Evolutionary conservation across 2,888 invertebrate genomes (phyloP), one percentile per base, ranked within the genome.

Genomic region (Melinaea menophilus): DNA sequence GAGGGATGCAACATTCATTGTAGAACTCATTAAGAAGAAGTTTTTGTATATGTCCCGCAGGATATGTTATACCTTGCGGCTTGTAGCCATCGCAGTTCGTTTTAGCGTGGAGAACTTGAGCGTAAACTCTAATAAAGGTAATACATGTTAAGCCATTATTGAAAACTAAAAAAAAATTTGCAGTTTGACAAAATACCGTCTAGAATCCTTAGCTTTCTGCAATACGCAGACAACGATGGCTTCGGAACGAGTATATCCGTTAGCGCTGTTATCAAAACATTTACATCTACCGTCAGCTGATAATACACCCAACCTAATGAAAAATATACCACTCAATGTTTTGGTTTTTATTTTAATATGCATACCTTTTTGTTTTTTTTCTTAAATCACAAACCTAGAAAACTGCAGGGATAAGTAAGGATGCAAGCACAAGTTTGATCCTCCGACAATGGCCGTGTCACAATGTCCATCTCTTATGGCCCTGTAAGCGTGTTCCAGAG

Each of bases 341-440:
- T 54, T n/a, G 22, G 35, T 22, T 22, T 48, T 22, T 22, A 22
- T 22, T 22, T 22, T 22, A 22, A 22, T 22, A 22, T 22, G 22
- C 22, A 22, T 22, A 22, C 1, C 22, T 4, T 11, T 33, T 12
- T 55, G 31, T 33, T 12, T 55, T 5, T n/a, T 55, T 11, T 2
- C 13, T 2, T 5, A 5, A 4, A 37, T 37, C 9, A 2, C 34
- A 80, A 82, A 94, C 94, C 94, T 92, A 2, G 93, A 92, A 86
- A 98, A 99, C 87, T 98, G 98, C 55, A 98, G 86, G 0, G 98
- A 95, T 0, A 96, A 95, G 69, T 94, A 95, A 34, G 98, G 98
- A 88, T 97, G 96, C 1, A 98, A 90, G 73, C 96, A 95, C 35
- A 99, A 85, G 80, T 96, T 97, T 22, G 95, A 92, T 0, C 97